Evolutionary conservation across 2,888 invertebrate genomes (phyloP).

Genomic region (Ichneumoninae sp.): DNA sequence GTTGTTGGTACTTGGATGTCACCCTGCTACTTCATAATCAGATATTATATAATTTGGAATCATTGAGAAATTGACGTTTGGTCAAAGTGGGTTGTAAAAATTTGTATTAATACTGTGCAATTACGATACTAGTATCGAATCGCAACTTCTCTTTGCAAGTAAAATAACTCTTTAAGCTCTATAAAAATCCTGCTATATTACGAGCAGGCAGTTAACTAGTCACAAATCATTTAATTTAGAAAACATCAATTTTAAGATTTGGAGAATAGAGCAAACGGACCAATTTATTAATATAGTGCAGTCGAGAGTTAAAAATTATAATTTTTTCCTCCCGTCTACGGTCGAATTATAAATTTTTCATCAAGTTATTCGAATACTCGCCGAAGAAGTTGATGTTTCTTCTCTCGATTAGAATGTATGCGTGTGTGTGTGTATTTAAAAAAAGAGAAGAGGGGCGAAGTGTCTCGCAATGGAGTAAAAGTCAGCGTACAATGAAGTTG

Average conservation of each 20-base stretch:
- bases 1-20: conserved; percentile 41
- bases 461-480: conserved; percentile 54
- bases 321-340: not conserved
- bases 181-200: too few relatives aligned
- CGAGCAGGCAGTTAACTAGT: too few relatives aligned
- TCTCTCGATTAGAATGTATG: not conserved
- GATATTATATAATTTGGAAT: not conserved
- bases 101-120: not conserved
- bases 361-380: not conserved
- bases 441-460: conserved; percentile 13
- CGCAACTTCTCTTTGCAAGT: too few relatives aligned
- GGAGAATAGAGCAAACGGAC: not conserved
- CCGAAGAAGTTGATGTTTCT: not conserved
- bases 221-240: too few relatives aligned
- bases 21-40: conserved; percentile 18
- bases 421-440: not conserved
- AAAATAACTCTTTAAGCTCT: too few relatives aligned
- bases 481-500: conserved; percentile 45
- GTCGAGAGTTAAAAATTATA: too few relatives aligned
- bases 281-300: too few relatives aligned
- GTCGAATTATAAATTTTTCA: not conserved
- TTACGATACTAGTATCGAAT: not conserved
- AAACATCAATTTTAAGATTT: too few relatives aligned
- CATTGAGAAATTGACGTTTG: not conserved
- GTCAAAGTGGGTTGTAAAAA: not conserved